Conservation (phyloP, 2,797 vertebrate species). For the Labeo calbasu region DNA sequence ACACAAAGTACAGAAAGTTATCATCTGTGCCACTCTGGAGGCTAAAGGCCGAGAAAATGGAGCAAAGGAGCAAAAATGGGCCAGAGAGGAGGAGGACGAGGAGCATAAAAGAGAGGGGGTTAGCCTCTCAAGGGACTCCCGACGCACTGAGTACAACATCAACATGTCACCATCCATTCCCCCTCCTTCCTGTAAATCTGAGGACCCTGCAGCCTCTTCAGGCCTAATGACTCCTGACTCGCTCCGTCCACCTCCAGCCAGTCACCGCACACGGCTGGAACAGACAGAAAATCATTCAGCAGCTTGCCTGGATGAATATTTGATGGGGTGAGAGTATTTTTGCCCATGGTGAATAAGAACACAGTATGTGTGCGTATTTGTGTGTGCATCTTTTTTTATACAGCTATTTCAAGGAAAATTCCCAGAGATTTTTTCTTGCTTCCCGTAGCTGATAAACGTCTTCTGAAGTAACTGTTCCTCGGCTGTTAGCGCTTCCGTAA, state of each 20-base stretch:
- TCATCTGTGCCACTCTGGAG: conserved; percentile 9
- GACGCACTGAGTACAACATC: conserved; percentile 69
- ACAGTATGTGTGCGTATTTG: conserved; percentile 70
- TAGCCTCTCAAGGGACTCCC: conserved; percentile 59
- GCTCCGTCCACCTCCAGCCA: conserved; percentile 88
- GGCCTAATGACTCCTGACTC: conserved; percentile 91
- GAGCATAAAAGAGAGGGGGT: conserved; percentile 63
- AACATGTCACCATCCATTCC: conserved; percentile 65
- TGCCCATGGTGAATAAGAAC: conserved; percentile 94
- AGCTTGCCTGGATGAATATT: conserved; percentile 98
- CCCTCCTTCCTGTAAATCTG: conserved; percentile 35
- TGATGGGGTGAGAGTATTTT: conserved; percentile 91
- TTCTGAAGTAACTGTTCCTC: neutral
- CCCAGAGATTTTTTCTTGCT: neutral
- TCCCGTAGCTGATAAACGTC: conserved; percentile 2
- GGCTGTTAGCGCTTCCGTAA: neutral
- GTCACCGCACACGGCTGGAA: conserved; percentile 94
- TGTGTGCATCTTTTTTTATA: neutral
- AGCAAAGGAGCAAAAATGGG: conserved; percentile 38
- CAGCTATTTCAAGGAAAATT: conserved; percentile 10
- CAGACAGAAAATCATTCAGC: conserved; percentile 99
- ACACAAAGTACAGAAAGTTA: conserved; percentile 46
- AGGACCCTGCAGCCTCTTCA: conserved; percentile 78
- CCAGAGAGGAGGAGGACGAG: conserved; percentile 63
- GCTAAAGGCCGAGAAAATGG: conserved; percentile 48